Evolutionary conservation across 1,140 invertebrate species (phyloP).

Genomic region (Drosophila teissieri): DNA sequence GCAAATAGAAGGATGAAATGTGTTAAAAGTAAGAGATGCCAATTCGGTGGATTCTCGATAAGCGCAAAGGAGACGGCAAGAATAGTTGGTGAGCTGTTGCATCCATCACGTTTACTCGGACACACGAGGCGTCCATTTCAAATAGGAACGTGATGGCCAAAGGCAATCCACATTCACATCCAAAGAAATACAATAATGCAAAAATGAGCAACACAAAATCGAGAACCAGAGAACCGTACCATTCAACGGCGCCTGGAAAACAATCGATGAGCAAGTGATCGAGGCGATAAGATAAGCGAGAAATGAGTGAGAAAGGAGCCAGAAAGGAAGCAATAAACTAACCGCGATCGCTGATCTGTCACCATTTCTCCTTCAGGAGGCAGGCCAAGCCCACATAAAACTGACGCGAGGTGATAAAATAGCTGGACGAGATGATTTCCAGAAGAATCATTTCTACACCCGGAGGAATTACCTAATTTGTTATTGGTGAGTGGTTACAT

Average conservation of each 20-base stretch:
- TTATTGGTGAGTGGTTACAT: too few species aligned
- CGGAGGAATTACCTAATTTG: background rate
- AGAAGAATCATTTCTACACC: constrained; percentile 20
- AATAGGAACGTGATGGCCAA: constrained; percentile 59
- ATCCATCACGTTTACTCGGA: constrained; percentile 81
- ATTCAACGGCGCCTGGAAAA: constrained; percentile 33
- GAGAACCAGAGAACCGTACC: background rate
- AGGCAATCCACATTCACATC: constrained; percentile 11
- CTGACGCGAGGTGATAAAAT: constrained; percentile 77
- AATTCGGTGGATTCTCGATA: too few species aligned
- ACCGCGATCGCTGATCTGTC: constrained; percentile 76
- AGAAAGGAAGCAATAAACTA: constrained; percentile 78
- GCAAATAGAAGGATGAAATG: background rate
- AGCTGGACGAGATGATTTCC: constrained; percentile 73
- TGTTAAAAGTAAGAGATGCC: background rate
- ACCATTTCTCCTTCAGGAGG: constrained; percentile 53
- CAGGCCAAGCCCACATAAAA: constrained; percentile 68
- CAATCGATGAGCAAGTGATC: constrained; percentile 45
- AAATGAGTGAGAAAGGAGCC: constrained; percentile 25
- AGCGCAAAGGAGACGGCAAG: background rate
- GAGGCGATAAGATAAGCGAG: constrained; percentile 45
- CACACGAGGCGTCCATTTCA: constrained; percentile 80
- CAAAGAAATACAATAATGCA: constrained; percentile 25
- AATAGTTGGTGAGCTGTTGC: constrained; percentile 34
- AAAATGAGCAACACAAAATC: constrained; percentile 36